Evolutionary conservation across 2,888 invertebrate species (phyloP).

Genomic region (Gymnosoma rotundatum): DNA sequence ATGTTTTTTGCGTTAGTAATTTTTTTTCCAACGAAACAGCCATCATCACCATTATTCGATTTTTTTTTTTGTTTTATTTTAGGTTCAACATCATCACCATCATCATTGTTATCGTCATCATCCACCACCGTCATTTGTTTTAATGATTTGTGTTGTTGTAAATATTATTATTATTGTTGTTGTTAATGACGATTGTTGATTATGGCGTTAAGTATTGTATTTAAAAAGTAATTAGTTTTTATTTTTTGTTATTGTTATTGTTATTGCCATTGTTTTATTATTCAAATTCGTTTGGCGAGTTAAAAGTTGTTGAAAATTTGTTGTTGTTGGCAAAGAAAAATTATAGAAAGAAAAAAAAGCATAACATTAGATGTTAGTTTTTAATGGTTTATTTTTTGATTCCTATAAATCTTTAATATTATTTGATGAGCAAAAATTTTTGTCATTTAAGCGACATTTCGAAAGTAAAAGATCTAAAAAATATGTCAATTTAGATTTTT

Average conservation of each 20-base stretch:
- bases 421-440: not conserved
- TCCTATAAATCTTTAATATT: not conserved
- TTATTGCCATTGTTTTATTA: conserved; percentile 40
- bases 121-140: conserved; percentile 63
- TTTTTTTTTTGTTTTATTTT: conserved; percentile 26
- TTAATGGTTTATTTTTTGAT: not conserved
- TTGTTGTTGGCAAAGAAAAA: conserved; percentile 11
- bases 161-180: conserved; percentile 39
- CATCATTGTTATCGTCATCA: conserved; percentile 38
- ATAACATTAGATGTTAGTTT: not conserved
- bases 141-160: conserved; percentile 50
- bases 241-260: conserved; percentile 16
- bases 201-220: conserved; percentile 63
- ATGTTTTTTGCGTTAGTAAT: conserved; percentile 24
- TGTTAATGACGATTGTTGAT: conserved; percentile 41
- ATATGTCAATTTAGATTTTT: too few species aligned
- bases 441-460: not conserved
- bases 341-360: conserved; percentile 47
- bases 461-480: not conserved
- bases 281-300: conserved; percentile 18
- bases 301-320: conserved; percentile 42
- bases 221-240: conserved; percentile 69
- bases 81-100: conserved; percentile 25
- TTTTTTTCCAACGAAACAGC: conserved; percentile 18
- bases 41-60: conserved; percentile 48